Conservation (phyloP, 2,888 invertebrate genomes). For the Idaea straminata region DNA sequence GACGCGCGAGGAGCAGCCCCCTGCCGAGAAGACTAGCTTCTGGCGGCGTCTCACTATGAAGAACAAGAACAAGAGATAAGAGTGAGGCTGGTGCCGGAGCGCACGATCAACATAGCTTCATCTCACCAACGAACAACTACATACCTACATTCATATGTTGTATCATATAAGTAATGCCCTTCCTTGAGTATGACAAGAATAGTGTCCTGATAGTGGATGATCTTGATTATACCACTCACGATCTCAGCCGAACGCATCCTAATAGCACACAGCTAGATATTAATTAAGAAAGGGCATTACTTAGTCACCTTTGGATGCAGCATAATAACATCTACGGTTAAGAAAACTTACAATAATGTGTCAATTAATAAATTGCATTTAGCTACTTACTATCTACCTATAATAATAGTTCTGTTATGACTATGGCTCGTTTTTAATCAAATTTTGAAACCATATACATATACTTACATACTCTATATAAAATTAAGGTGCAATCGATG, state of each 20-base stretch:
- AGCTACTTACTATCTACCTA: neutral
- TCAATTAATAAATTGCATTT: slow-evolving; percentile 1
- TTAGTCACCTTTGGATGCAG: neutral
- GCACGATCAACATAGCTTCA: slow-evolving; percentile 43
- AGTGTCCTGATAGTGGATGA: neutral
- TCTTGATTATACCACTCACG: neutral
- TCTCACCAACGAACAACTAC: slow-evolving; percentile 29
- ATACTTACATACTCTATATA: neutral
- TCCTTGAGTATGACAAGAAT: neutral
- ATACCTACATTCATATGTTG: neutral
- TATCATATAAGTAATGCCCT: neutral
- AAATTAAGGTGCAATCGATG: neutral
- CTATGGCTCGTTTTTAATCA: slow-evolving; percentile 17
- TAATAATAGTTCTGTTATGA: slow-evolving; percentile 12
- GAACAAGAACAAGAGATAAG: slow-evolving; percentile 84
- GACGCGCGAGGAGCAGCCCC: slow-evolving; percentile 68
- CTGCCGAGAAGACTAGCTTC: slow-evolving; percentile 82
- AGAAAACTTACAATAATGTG: neutral
- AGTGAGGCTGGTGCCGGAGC: slow-evolving; percentile 30
- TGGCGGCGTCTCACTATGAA: slow-evolving; percentile 86
- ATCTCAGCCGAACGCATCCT: neutral
- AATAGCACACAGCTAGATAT: neutral
- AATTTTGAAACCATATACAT: slow-evolving; percentile 8
- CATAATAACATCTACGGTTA: neutral
- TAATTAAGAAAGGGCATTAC: neutral